Conservation (phyloP, 2,113 vertebrate species). For the Microcebus lehilahytsara region DNA sequence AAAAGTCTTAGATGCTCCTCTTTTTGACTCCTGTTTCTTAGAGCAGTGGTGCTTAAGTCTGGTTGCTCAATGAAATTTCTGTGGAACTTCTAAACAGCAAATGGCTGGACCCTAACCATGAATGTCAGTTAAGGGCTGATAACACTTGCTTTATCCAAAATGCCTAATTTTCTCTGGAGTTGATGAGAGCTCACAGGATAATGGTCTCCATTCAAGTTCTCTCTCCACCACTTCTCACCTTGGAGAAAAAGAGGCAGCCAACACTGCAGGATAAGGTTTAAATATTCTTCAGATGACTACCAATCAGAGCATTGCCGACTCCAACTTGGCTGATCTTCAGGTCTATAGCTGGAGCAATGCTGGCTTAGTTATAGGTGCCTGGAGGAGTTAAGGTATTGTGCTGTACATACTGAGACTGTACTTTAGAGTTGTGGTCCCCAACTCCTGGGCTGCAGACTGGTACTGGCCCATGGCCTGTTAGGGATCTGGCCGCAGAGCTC, state of each 20-base stretch:
- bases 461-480: too few species aligned
- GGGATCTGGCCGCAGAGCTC: too few species aligned
- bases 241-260: neutral
- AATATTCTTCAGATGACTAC: neutral
- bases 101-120: neutral
- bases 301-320: neutral
- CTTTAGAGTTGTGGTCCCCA: too few species aligned
- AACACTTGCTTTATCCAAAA: neutral
- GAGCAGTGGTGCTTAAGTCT: neutral
- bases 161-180: neutral
- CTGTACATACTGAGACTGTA: neutral
- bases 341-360: neutral
- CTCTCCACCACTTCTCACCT: neutral
- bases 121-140: neutral
- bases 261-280: neutral
- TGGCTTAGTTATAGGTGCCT: neutral
- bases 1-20: neutral
- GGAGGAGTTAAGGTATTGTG: neutral
- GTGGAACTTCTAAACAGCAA: neutral
- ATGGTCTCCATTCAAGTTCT: neutral
- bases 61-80: neutral
- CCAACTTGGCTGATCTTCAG: neutral
- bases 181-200: neutral
- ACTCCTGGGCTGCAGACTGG: too few species aligned
- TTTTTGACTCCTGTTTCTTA: neutral